Conservation (phyloP, 1,140 invertebrate species). For the Paralvinella palmiformis region DNA sequence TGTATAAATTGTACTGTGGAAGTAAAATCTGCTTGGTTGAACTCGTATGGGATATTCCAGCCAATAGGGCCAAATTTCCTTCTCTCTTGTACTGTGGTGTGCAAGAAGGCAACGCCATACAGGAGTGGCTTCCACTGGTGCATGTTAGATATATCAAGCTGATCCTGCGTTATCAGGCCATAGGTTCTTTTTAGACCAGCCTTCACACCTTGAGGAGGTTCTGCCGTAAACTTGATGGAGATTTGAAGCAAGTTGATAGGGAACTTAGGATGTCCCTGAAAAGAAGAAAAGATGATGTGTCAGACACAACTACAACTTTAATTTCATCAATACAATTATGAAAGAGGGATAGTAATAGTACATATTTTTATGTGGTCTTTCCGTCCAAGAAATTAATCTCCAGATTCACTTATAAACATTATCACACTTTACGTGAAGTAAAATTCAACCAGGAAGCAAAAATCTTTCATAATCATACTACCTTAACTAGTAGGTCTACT, state of each 20-base stretch:
- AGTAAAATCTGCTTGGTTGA: slow-evolving; percentile 94
- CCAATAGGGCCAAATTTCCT: slow-evolving; percentile 91
- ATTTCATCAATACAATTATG: no score
- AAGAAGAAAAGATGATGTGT: no score
- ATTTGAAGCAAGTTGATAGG: slow-evolving; percentile 86
- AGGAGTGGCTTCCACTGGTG: slow-evolving; percentile 87
- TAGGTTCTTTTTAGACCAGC: slow-evolving; percentile 81
- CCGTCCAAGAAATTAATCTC: no score
- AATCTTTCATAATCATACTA: no score
- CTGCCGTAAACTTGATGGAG: slow-evolving; percentile 96
- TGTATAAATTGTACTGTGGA: slow-evolving; percentile 93
- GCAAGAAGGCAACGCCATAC: slow-evolving; percentile 88
- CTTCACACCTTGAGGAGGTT: slow-evolving; percentile 86
- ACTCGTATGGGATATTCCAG: slow-evolving; percentile 97
- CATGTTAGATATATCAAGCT: slow-evolving; percentile 85
- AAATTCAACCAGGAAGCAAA: no score
- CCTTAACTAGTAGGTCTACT: no score
- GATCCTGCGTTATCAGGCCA: slow-evolving; percentile 82
- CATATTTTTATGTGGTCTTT: no score
- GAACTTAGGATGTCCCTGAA: slow-evolving; percentile 88
- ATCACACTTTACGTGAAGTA: no score
- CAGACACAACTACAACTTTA: no score
- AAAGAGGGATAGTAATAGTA: no score
- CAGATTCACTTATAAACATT: no score
- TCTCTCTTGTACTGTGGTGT: slow-evolving; percentile 62